These are phyloP conservation scores for Delphinus delphis DNA, from an alignment of 2,113 vertebrate genomes.

Conservation along the genomic window DNA sequence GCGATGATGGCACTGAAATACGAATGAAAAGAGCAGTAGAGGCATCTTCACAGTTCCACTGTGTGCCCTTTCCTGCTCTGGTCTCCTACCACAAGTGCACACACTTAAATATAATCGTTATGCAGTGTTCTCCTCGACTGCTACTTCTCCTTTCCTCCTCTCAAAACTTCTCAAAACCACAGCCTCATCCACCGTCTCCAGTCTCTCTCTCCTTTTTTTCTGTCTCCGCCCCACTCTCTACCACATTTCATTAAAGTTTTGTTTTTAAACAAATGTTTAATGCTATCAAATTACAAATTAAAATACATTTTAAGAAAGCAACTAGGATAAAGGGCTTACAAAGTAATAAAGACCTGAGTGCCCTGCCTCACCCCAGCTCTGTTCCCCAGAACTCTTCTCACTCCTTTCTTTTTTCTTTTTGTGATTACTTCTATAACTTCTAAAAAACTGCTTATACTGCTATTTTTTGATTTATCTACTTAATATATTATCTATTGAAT, in stretches of 20 bases:
- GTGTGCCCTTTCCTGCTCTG: neutral
- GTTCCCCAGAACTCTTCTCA: neutral
- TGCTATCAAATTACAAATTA: neutral
- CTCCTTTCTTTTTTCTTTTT: too few relatives aligned
- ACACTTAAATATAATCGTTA: rapidly evolving
- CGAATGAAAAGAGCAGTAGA: too few relatives aligned
- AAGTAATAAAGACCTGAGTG: too few relatives aligned
- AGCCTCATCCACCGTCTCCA: too few relatives aligned
- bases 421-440: neutral
- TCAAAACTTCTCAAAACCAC: neutral
- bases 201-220: neutral
- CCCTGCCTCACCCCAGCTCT: neutral
- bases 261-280: neutral
- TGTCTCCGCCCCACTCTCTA: neutral
- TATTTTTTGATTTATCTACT: neutral
- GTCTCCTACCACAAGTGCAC: rapidly evolving
- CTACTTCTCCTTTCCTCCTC: too few relatives aligned
- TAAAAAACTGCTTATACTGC: neutral
- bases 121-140: rapidly evolving
- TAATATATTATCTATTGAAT: neutral
- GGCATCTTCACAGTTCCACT: rapidly evolving
- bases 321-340: neutral
- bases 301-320: neutral
- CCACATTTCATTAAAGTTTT: neutral
- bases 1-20: rapidly evolving